Conservation (phyloP, 2,797 vertebrate species). For the Spheniscus humboldti region DNA sequence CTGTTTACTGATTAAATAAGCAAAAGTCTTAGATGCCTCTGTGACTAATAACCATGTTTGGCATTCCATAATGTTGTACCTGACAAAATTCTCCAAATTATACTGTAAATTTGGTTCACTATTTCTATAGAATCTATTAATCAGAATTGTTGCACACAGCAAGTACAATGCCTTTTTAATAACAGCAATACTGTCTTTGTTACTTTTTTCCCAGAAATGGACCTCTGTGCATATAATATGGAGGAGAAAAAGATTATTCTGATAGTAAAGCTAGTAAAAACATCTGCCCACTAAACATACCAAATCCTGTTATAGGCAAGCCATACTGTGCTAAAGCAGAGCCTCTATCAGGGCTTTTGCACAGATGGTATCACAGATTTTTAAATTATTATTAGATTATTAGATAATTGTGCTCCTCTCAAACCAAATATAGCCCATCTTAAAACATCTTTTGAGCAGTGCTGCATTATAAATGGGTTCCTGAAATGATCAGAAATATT, state of each 20-base stretch:
- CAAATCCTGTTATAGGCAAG: background rate
- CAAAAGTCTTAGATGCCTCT: background rate
- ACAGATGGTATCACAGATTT: slow-evolving; percentile 59
- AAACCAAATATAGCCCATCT: slow-evolving; percentile 5
- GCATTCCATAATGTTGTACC: background rate
- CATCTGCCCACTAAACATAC: background rate
- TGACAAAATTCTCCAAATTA: background rate
- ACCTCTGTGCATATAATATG: background rate
- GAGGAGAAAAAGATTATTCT: background rate
- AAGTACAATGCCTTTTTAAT: background rate
- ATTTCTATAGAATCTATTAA: background rate
- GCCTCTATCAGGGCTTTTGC: background rate
- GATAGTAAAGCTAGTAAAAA: background rate
- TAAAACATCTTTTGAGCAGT: background rate
- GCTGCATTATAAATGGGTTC: background rate
- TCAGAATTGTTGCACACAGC: background rate
- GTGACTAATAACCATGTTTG: background rate
- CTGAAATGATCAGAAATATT: background rate
- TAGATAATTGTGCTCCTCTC: slow-evolving; percentile 32
- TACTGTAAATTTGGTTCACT: background rate
- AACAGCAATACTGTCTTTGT: background rate
- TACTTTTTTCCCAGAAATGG: background rate
- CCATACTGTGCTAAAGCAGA: background rate
- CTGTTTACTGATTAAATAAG: background rate
- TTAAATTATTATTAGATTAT: slow-evolving; percentile 55